Evolutionary conservation across 1,140 invertebrate species (phyloP).

Genomic region (Maconellicoccus hirsutus): DNA sequence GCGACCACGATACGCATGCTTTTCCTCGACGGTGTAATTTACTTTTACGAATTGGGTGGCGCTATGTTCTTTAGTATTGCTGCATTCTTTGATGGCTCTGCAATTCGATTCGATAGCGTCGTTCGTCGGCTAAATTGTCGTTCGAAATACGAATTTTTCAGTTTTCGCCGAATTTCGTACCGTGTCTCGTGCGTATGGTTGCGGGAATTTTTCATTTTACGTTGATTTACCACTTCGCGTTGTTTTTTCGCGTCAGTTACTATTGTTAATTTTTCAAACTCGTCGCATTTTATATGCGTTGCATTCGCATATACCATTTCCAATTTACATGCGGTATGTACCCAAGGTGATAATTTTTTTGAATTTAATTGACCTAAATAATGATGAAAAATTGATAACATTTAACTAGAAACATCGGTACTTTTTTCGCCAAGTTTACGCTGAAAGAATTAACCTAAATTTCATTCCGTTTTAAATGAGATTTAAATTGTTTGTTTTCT

Average conservation of each 20-base stretch:
- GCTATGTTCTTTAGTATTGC: background rate
- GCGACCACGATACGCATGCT: background rate
- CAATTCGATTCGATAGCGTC: background rate
- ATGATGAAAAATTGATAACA: no score
- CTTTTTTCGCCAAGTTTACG: background rate
- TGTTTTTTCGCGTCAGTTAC: no score
- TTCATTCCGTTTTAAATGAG: background rate
- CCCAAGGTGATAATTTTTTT: no score
- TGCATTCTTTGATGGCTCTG: background rate
- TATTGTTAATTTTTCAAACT: no score
- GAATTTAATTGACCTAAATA: no score
- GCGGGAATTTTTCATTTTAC: no score
- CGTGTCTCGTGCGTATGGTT: background rate
- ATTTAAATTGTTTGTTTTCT: background rate
- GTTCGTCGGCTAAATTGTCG: background rate
- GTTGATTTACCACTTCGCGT: no score
- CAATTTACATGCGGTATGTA: no score
- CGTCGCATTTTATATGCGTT: no score
- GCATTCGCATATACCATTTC: no score
- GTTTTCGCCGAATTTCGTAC: background rate
- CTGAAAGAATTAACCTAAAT: background rate
- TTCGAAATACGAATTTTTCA: background rate
- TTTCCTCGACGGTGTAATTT: background rate
- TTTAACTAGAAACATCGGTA: no score
- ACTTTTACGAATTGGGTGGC: background rate